A percentile compares a stretch with the other conserved stretches of the same genome.
These are phyloP conservation scores for Camelus dromedarius DNA, from an alignment of 2,113 vertebrate species.

Conservation along the genomic window DNA sequence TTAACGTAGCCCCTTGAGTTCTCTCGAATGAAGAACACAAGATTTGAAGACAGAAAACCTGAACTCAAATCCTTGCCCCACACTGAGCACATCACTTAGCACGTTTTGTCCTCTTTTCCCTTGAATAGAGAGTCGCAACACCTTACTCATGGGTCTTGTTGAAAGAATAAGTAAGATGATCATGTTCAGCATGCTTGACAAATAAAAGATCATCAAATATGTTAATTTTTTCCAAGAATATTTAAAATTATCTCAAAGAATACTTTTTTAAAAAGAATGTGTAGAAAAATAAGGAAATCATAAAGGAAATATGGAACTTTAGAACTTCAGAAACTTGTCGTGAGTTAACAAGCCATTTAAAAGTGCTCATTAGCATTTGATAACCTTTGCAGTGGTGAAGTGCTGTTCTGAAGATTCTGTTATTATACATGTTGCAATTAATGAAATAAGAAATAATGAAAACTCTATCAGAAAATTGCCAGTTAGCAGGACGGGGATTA, in stretches of 20 bases:
- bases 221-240: not conserved
- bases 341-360: constrained; percentile 56
- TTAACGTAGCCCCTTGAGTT: not conserved
- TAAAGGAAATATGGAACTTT: not conserved
- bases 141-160: not conserved
- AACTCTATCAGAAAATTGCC: constrained; percentile 72
- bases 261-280: not conserved
- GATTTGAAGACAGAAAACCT: not conserved
- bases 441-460: constrained; percentile 68
- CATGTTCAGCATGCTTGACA: not conserved
- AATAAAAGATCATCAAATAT: not conserved
- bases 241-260: constrained; percentile 47
- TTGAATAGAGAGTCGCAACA: not conserved
- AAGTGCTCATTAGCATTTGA: constrained; percentile 74
- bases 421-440: constrained; percentile 72
- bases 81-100: not conserved
- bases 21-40: not conserved
- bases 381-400: constrained; percentile 71
- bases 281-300: constrained; percentile 6
- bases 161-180: not conserved
- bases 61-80: not conserved
- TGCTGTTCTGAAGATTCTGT: constrained; percentile 69
- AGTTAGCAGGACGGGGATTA: constrained; percentile 69
- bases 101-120: not conserved
- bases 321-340: not conserved